These are phyloP conservation scores for Pandion haliaetus DNA, from an alignment of 2,113 vertebrate species.

Conservation along the genomic window DNA sequence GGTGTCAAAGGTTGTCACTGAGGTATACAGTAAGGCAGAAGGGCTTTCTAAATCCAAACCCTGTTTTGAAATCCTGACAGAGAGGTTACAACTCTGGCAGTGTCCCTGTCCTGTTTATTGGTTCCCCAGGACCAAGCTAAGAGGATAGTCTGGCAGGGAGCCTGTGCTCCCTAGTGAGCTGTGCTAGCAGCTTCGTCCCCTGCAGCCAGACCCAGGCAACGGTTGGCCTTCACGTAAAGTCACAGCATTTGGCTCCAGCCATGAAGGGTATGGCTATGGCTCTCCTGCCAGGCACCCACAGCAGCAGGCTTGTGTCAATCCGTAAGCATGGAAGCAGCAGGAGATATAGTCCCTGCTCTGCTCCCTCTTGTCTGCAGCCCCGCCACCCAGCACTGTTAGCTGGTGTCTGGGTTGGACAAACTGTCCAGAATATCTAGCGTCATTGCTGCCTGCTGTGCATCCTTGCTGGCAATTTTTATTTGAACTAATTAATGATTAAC, in stretches of 20 bases:
- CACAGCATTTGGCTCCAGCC: background rate
- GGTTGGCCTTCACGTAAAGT: background rate
- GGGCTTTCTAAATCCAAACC: background rate
- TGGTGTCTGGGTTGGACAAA: background rate
- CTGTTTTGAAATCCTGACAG: background rate
- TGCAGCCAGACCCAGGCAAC: background rate
- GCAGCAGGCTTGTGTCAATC: background rate
- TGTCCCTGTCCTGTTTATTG: accelerated
- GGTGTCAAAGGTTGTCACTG: background rate
- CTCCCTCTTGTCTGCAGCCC: background rate
- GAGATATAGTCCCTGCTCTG: accelerated
- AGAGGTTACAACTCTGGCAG: background rate
- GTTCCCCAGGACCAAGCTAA: background rate
- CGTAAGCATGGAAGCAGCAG: background rate
- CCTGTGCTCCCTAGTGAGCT: accelerated
- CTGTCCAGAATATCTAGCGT: background rate
- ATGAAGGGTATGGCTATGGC: background rate
- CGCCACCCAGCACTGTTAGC: background rate
- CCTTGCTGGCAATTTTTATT: background rate
- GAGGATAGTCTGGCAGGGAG: accelerated
- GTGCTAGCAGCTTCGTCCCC: background rate
- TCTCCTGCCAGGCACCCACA: background rate
- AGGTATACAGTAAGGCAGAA: background rate
- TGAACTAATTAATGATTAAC: slow-evolving; percentile 53
- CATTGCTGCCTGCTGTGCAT: background rate